Conservation (phyloP, 2,888 invertebrate genomes). For the Sussaba pulchella region DNA sequence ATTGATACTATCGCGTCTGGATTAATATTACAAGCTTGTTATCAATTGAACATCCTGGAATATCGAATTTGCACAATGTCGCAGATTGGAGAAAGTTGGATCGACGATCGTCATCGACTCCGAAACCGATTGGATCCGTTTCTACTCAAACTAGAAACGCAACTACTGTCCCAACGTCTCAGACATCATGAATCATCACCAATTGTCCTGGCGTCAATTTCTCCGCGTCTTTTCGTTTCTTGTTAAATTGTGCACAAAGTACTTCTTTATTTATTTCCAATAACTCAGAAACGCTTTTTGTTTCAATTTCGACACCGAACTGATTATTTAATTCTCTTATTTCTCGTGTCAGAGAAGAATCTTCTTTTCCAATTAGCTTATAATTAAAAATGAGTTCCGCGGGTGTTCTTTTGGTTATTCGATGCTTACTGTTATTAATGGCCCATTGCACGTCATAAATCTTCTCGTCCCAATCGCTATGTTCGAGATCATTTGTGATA, state of each 20-base stretch:
- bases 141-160: neutral
- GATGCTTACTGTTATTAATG: conserved; percentile 35
- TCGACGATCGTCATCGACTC: neutral
- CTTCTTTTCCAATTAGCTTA: conserved; percentile 5
- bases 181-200: conserved; percentile 15
- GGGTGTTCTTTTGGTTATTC: conserved; percentile 22
- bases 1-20: neutral
- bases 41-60: conserved; percentile 3
- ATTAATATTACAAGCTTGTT: conserved; percentile 1
- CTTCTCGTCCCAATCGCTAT: conserved; percentile 45
- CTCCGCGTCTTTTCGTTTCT: conserved; percentile 24
- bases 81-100: neutral
- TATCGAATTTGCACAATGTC: neutral
- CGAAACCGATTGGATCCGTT: too few species aligned
- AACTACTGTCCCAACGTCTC: neutral
- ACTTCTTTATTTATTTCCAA: conserved; percentile 37
- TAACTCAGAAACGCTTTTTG: conserved; percentile 40
- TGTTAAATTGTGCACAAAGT: conserved; percentile 37
- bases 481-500: conserved; percentile 50
- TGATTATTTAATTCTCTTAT: conserved; percentile 52
- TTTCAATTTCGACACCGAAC: conserved; percentile 57
- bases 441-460: conserved; percentile 43
- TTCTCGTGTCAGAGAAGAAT: conserved; percentile 23
- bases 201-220: conserved; percentile 34
- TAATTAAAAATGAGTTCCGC: conserved; percentile 44